Evolutionary conservation across 2,888 invertebrate genomes (phyloP).

Genomic region (Amphimallon solstitiale): DNA sequence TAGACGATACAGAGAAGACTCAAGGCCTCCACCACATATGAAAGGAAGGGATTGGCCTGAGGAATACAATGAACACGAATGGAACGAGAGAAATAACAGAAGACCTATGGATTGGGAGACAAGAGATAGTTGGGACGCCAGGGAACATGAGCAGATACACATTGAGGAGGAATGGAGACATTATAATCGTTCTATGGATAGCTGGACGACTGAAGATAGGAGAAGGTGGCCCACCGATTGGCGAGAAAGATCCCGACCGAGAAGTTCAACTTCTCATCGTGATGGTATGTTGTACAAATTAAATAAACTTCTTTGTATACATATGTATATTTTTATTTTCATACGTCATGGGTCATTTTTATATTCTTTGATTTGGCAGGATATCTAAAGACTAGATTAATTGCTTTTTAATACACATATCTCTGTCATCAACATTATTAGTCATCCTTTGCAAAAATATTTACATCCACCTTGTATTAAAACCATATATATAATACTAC

Average conservation of each 20-base stretch:
- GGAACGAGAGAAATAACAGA: constrained; percentile 63
- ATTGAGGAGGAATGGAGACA: constrained; percentile 60
- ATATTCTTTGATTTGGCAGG: no score
- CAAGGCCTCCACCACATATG: constrained; percentile 45
- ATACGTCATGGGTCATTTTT: no score
- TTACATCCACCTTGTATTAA: no score
- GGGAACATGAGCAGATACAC: constrained; percentile 56
- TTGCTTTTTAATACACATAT: no score
- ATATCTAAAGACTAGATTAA: no score
- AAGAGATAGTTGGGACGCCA: constrained; percentile 58
- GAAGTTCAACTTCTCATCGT: constrained; percentile 59
- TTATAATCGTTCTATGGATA: constrained; percentile 57
- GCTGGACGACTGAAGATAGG: constrained; percentile 66
- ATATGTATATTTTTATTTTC: no score
- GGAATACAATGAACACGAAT: constrained; percentile 62
- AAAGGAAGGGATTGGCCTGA: constrained; percentile 59
- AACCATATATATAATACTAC: no score
- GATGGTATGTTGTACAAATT: constrained; percentile 28
- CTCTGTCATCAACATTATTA: no score
- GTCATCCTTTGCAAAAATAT: no score
- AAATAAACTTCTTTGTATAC: not conserved
- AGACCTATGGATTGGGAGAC: constrained; percentile 67
- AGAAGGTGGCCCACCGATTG: constrained; percentile 63
- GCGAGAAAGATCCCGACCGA: constrained; percentile 62
- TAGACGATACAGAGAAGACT: constrained; percentile 55